phyloP scores from a whole-genome alignment of 92 coral and sea anemone species.

The Phymanthus crucifer region DNA sequence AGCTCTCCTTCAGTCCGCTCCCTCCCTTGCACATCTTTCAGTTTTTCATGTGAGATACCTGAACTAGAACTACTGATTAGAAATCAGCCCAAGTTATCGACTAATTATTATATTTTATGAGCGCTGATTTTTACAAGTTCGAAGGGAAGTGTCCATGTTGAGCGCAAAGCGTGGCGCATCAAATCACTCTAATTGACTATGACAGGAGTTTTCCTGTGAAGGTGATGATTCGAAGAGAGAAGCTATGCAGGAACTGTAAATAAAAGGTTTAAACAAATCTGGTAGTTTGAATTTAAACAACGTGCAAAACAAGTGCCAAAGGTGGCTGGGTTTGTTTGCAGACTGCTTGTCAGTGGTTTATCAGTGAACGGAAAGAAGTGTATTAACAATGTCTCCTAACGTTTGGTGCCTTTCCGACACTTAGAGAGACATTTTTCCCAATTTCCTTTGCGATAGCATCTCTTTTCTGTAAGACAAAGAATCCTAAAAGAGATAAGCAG shows the following conservation, averaged over 20 bases:
- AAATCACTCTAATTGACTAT: background rate
- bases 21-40: too few relatives aligned
- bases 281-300: slow-evolving; percentile 4
- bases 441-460: slow-evolving; percentile 13
- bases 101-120: too few relatives aligned
- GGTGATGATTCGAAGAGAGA: background rate
- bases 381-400: slow-evolving; percentile 17
- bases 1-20: too few relatives aligned
- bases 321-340: background rate
- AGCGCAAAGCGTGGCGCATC: background rate
- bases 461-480: slow-evolving; percentile 17
- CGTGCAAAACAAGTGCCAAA: background rate
- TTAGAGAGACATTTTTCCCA: slow-evolving; percentile 6
- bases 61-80: too few relatives aligned
- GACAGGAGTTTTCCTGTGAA: too few relatives aligned
- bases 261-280: background rate
- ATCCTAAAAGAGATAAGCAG: slow-evolving; percentile 7
- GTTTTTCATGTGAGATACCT: too few relatives aligned
- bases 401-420: slow-evolving; percentile 17
- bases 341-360: slow-evolving; percentile 1
- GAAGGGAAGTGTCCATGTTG: too few relatives aligned
- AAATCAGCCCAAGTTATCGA: too few relatives aligned
- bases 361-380: slow-evolving; percentile 12
- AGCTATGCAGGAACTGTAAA: background rate
- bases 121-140: too few relatives aligned